Evolutionary conservation across 1,140 invertebrate genomes (phyloP).

Genomic region (Rhopalosiphum padi): DNA sequence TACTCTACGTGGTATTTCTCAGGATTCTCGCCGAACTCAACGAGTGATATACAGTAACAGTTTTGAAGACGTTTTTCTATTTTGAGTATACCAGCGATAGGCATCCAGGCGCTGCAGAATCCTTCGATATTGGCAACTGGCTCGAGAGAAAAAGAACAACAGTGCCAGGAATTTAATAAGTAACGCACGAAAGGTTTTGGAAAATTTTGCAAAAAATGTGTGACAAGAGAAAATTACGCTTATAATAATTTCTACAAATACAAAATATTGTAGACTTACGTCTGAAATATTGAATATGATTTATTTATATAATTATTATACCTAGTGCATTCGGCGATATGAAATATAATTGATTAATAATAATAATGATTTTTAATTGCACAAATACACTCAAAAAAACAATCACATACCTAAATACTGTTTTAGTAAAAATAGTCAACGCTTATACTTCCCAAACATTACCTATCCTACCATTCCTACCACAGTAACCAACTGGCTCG

Average conservation of each 20-base stretch:
- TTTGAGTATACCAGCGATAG: background rate
- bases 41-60: background rate
- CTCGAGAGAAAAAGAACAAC: background rate
- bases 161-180: slow-evolving; percentile 29
- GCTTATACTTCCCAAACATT: background rate
- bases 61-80: slow-evolving; percentile 13
- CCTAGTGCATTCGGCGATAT: background rate
- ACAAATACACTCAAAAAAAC: background rate
- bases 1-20: background rate
- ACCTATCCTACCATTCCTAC: background rate
- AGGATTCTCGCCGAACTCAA: background rate
- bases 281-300: background rate
- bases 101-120: background rate
- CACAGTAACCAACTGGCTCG: background rate
- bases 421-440: background rate
- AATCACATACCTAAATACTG: background rate
- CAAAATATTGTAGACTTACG: background rate
- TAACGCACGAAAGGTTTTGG: background rate
- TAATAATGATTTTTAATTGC: background rate
- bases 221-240: background rate
- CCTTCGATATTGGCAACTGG: slow-evolving; percentile 46
- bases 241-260: background rate
- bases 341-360: background rate
- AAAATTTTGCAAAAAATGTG: background rate
- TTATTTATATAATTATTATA: background rate